Percentiles rank a stretch among this genome's conserved stretches.
Conservation (phyloP, 1,140 invertebrate species). For the Rhynchophorus ferrugineus region DNA sequence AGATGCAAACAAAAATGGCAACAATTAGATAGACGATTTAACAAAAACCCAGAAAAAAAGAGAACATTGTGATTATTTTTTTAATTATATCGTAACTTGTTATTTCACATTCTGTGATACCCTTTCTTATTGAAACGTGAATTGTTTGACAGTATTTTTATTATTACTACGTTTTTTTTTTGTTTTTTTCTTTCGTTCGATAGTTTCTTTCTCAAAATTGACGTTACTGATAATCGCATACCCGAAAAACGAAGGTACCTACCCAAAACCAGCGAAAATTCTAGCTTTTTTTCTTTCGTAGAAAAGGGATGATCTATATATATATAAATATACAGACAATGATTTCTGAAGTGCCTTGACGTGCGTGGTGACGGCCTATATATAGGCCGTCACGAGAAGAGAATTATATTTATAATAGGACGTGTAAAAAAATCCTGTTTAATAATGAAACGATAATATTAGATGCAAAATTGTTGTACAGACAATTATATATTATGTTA, state of each 20-base stretch:
- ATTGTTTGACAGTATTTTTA: conserved; percentile 18
- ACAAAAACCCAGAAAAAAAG: too few relatives aligned
- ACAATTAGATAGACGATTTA: too few relatives aligned
- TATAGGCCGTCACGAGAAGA: conserved; percentile 16
- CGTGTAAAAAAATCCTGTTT: conserved; percentile 31
- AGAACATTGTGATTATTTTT: conserved; percentile 13
- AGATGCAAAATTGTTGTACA: conserved; percentile 22
- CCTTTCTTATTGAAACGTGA: conserved; percentile 10
- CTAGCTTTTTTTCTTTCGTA: conserved; percentile 3
- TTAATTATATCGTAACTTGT: conserved; percentile 13
- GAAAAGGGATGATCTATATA: conserved; percentile 13
- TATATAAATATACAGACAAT: conserved; percentile 21
- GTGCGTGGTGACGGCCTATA: background rate
- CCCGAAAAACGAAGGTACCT: conserved; percentile 12
- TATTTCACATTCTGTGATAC: conserved; percentile 30
- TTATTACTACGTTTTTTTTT: conserved; percentile 4
- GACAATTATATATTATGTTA: conserved; percentile 40
- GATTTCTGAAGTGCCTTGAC: conserved; percentile 30
- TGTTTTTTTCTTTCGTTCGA: background rate
- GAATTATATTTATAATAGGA: conserved; percentile 30
- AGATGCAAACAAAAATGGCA: too few relatives aligned
- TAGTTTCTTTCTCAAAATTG: background rate
- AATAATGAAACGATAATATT: conserved; percentile 17
- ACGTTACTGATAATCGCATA: background rate
- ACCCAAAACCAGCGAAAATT: background rate